Evolutionary conservation across 1,140 invertebrate genomes (phyloP), one percentile per base, ranked within the genome.

Genomic region (Agrilus planipennis): DNA sequence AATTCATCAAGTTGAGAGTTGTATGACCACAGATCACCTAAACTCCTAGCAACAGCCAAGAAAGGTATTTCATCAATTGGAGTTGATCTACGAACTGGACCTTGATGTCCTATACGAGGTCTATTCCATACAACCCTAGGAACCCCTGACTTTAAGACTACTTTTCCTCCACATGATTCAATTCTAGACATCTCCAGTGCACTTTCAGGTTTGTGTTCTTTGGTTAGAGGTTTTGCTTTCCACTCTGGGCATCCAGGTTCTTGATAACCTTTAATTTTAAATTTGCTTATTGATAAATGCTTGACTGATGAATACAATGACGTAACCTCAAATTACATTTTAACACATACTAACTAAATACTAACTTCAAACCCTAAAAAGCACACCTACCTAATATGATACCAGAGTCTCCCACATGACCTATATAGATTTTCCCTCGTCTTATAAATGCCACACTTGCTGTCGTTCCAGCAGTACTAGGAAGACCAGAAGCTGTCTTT

Each of bases 11-110:
- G 76, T 31, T 77, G 75, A 1, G 83, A 84, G 66, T 96, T 95
- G 57, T 93, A 96, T 56, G 90, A 95, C 93, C 93, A 98, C 1
- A 97, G 69, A 67, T 98, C 93, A 44, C 93, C 93, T 43, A 98
- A 64, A 19, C 90, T 91, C 49, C 93, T 73, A 7, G 93, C 91
- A 19, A 97, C 91, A 28, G 93, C 92, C 34, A 98, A 65, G 60
- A 98, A 98, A 0, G 93, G 93, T 53, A 98, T 94, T 62, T 90
- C 86, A 62, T 96, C 92, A 52, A 93, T 88, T 0, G 76, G 77
- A 2, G 87, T 89, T 1, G 82, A 84, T 40, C 84, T 73, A 18
- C 81, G 68, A 30, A 90, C 82, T 11, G 88, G 88, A 11, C 88
- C 88, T 55, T 72, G 69, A 46, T 81, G 83, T 31, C 73, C 84